Conservation (phyloP, 2,888 invertebrate genomes). For the Volucella inflata region DNA sequence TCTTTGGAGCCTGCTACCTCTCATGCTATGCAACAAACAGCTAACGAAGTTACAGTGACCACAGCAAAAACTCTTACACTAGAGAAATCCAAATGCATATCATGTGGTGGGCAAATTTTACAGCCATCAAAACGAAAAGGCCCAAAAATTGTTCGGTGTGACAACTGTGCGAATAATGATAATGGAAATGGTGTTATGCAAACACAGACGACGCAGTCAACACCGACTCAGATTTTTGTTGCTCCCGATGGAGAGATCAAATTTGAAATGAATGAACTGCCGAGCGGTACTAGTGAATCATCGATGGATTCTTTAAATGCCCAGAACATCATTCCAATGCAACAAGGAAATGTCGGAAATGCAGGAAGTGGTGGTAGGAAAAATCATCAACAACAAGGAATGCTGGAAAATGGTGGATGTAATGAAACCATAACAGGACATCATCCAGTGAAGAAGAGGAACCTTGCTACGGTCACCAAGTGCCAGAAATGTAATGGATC, state of each 20-base stretch:
- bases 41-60: constrained; percentile 79
- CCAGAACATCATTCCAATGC: constrained; percentile 84
- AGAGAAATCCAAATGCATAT: constrained; percentile 86
- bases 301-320: constrained; percentile 82
- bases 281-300: constrained; percentile 79
- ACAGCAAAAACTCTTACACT: constrained; percentile 85
- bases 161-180: constrained; percentile 86
- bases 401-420: constrained; percentile 51
- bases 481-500: constrained; percentile 95
- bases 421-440: constrained; percentile 83
- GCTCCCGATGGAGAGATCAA: constrained; percentile 87
- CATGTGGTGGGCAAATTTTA: constrained; percentile 85
- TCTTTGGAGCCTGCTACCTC: constrained; percentile 79
- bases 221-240: constrained; percentile 87
- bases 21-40: constrained; percentile 75
- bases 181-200: constrained; percentile 81
- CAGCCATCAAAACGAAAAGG: constrained; percentile 87
- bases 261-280: constrained; percentile 85
- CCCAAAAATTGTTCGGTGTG: constrained; percentile 86
- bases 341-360: constrained; percentile 69
- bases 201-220: constrained; percentile 80
- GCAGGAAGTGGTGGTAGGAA: constrained; percentile 68
- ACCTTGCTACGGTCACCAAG: constrained; percentile 91
- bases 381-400: constrained; percentile 54
- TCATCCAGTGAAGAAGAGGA: constrained; percentile 93